Evolutionary conservation across 2,888 invertebrate species (phyloP).

Genomic region (Agrochola circellaris): DNA sequence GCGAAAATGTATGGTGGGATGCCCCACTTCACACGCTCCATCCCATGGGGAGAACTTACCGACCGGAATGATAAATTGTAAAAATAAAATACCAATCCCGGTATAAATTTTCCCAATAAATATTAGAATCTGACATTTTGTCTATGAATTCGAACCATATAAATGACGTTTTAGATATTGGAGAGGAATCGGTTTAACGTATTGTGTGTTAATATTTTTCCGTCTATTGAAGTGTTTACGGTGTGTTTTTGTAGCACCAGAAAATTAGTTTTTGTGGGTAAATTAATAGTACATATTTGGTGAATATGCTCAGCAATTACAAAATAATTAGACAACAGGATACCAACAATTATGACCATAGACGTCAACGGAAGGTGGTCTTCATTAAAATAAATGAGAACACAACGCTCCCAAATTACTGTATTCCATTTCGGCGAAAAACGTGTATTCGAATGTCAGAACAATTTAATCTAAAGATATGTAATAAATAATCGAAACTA

Average conservation of each 20-base stretch:
- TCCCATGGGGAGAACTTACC: slow-evolving; percentile 65
- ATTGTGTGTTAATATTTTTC: slow-evolving; percentile 21
- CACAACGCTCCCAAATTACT: slow-evolving; percentile 44
- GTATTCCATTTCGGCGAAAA: slow-evolving; percentile 44
- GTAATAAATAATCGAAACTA: slow-evolving; percentile 48
- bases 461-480: slow-evolving; percentile 38
- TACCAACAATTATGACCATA: slow-evolving; percentile 65
- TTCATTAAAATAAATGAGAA: slow-evolving; percentile 59
- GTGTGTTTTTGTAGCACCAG: neutral
- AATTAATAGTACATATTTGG: slow-evolving; percentile 21
- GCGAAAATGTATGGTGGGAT: slow-evolving; percentile 59
- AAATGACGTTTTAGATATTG: slow-evolving; percentile 32
- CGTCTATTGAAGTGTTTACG: neutral
- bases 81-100: slow-evolving; percentile 66
- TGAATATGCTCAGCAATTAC: slow-evolving; percentile 45
- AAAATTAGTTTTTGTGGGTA: slow-evolving; percentile 15
- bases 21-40: slow-evolving; percentile 58
- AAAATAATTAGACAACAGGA: slow-evolving; percentile 68
- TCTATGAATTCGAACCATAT: slow-evolving; percentile 37
- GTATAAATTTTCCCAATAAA: slow-evolving; percentile 60
- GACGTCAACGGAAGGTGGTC: slow-evolving; percentile 70
- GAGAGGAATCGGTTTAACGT: slow-evolving; percentile 8
- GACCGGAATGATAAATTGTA: slow-evolving; percentile 68
- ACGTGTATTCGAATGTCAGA: slow-evolving; percentile 11
- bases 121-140: slow-evolving; percentile 49